These are phyloP conservation scores for Ophthalmotilapia sp. DNA, from an alignment of 2,113 vertebrate species.

Conservation along the genomic window DNA sequence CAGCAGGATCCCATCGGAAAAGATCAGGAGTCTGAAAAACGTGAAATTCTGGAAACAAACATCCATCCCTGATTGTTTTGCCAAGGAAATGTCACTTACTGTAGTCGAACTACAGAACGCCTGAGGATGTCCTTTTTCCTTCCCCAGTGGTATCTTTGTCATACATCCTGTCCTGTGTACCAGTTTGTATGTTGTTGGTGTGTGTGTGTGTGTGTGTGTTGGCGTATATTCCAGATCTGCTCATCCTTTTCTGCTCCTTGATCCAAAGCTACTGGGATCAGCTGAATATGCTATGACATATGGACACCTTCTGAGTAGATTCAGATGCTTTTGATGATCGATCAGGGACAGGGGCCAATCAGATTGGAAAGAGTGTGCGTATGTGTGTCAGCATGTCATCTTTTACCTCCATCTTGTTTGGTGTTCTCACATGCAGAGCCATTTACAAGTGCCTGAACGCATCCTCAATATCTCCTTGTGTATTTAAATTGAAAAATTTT, in stretches of 20 bases:
- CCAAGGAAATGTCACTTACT: slow-evolving; percentile 58
- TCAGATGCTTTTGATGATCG: slow-evolving; percentile 1
- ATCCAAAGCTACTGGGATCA: slow-evolving; percentile 39
- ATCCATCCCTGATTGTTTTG: slow-evolving; percentile 47
- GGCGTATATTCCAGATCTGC: neutral
- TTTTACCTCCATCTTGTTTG: slow-evolving; percentile 32
- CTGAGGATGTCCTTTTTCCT: slow-evolving; percentile 63
- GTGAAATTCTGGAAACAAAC: slow-evolving; percentile 31
- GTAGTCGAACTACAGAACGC: slow-evolving; percentile 43
- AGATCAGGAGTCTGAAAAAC: neutral
- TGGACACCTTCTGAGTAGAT: slow-evolving; percentile 7
- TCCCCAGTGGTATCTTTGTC: slow-evolving; percentile 40
- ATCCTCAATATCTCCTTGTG: slow-evolving; percentile 80
- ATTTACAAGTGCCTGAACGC: slow-evolving; percentile 93
- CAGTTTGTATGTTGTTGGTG: neutral
- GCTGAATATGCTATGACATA: slow-evolving; percentile 1
- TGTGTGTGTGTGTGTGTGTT: neutral
- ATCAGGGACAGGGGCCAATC: slow-evolving; percentile 35
- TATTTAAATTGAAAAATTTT: slow-evolving; percentile 71
- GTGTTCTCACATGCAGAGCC: slow-evolving; percentile 80
- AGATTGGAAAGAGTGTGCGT: neutral
- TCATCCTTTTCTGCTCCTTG: slow-evolving; percentile 21
- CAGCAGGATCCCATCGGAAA: neutral
- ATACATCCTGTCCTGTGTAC: slow-evolving; percentile 48
- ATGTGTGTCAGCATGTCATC: neutral